Evolutionary conservation across 2,113 vertebrate genomes (phyloP), one percentile per base, ranked within the genome.

Genomic region (Ursus arctos): DNA sequence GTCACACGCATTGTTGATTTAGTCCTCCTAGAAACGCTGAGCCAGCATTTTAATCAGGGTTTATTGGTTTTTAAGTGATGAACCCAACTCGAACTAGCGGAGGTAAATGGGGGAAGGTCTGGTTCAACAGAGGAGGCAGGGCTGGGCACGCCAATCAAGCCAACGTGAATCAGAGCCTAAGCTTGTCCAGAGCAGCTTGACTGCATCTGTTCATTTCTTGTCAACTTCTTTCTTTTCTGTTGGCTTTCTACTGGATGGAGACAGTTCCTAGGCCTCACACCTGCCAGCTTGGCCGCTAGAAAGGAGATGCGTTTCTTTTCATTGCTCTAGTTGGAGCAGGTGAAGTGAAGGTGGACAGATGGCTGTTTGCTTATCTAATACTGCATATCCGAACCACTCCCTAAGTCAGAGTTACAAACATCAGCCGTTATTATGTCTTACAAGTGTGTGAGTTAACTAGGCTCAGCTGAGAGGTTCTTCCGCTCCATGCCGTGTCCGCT

Each of bases 231-330:
- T 19, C 40, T 40, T 91, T 72, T n/a, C 40, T 91, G 6, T 36
- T 67, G 57, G 6, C 28, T 91, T 83, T 88, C 91, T 94, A n/a
- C 19, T 40, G n/a, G 59, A 31, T 14, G 28, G 82, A 69, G 55
- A 36, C 18, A 49, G 55, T 43, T 86, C 21, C n/a, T 61, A 36
- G 76, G 82, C 43, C 51, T 92, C n/a, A 51, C 1, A 57, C 21
- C 26, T 91, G 26, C n/a, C 24, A 26, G 63, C 47, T 72, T 43
- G 43, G 71, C 80, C n/a, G 21, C 36, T 61, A 74, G 49, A 80
- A 89, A 81, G 79, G 92, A 85, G 89, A 80, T 10, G 2, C 83
- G 22, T 76, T 40, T 79, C 43, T 92, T 77, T 96, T 85, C 28
- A 19, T 85, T 40, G 36, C 57, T 92, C 36, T 80, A n/a, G 33